Evolutionary conservation across 1,140 invertebrate genomes (phyloP).

Genomic region (Steinernema feltiae): DNA sequence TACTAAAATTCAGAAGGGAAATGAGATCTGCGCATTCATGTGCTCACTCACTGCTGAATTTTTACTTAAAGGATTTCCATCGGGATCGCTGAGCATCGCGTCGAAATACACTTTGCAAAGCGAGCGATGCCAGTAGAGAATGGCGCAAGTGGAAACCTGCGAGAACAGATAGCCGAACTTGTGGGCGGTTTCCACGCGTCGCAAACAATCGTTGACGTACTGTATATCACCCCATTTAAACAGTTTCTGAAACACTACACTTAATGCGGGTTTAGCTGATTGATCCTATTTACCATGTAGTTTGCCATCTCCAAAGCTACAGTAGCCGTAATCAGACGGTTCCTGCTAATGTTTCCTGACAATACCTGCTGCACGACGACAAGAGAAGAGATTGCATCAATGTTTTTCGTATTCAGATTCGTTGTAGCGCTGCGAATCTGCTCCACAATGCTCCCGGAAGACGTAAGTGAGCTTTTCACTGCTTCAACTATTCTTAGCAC

Average conservation of each 20-base stretch:
- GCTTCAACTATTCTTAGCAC: slow-evolving; percentile 62
- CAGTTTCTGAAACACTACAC: slow-evolving; percentile 59
- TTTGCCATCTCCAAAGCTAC: slow-evolving; percentile 45
- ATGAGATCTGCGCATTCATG: not conserved
- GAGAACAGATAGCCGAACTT: slow-evolving; percentile 60
- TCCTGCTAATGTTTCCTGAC: slow-evolving; percentile 49
- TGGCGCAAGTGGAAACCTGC: slow-evolving; percentile 68
- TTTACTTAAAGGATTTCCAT: slow-evolving; percentile 63
- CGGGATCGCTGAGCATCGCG: slow-evolving; percentile 66
- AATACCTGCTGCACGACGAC: slow-evolving; percentile 61
- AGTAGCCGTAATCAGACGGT: not conserved
- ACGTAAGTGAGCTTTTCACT: slow-evolving; percentile 16
- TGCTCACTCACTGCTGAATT: not conserved
- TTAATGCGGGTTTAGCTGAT: not conserved
- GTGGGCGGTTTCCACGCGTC: slow-evolving; percentile 62
- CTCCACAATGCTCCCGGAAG: slow-evolving; percentile 33
- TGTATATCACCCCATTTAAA: slow-evolving; percentile 48
- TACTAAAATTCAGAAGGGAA: too few relatives aligned
- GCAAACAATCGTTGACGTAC: slow-evolving; percentile 66
- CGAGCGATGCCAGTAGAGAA: slow-evolving; percentile 75
- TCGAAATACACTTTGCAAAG: slow-evolving; percentile 72
- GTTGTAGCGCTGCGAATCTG: slow-evolving; percentile 55
- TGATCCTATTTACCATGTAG: slow-evolving; percentile 47
- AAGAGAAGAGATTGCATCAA: slow-evolving; percentile 66
- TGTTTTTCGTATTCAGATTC: slow-evolving; percentile 66